These are phyloP conservation scores for Lamprotornis superbus DNA, from an alignment of 2,113 vertebrate species.

Conservation along the genomic window DNA sequence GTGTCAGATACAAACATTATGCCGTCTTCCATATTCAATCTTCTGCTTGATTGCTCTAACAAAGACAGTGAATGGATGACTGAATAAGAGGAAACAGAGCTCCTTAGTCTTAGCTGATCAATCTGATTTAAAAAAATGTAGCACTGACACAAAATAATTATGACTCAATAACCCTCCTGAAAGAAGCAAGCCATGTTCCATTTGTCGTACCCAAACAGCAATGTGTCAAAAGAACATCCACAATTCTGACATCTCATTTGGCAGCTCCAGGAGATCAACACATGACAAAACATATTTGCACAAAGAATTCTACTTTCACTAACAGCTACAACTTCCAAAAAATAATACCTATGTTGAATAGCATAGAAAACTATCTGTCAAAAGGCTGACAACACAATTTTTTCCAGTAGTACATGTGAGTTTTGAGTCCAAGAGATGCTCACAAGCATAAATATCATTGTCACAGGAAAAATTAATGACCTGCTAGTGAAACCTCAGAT, in stretches of 20 bases:
- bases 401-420: background rate
- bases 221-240: background rate
- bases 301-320: background rate
- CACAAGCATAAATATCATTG: background rate
- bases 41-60: background rate
- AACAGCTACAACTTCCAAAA: background rate
- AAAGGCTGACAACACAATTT: background rate
- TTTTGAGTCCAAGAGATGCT: background rate
- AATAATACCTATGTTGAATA: background rate
- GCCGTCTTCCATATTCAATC: background rate
- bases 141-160: background rate
- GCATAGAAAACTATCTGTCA: background rate
- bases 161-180: background rate
- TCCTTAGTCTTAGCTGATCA: background rate
- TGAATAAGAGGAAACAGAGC: background rate
- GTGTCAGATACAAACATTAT: background rate
- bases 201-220: background rate
- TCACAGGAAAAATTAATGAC: background rate
- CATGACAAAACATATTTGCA: background rate
- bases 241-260: background rate
- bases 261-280: background rate
- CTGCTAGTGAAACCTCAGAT: background rate
- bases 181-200: background rate
- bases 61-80: background rate
- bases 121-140: background rate